phyloP scores from a whole-genome alignment of 2,888 invertebrate genomes.

The Podabrus alpinus region DNA sequence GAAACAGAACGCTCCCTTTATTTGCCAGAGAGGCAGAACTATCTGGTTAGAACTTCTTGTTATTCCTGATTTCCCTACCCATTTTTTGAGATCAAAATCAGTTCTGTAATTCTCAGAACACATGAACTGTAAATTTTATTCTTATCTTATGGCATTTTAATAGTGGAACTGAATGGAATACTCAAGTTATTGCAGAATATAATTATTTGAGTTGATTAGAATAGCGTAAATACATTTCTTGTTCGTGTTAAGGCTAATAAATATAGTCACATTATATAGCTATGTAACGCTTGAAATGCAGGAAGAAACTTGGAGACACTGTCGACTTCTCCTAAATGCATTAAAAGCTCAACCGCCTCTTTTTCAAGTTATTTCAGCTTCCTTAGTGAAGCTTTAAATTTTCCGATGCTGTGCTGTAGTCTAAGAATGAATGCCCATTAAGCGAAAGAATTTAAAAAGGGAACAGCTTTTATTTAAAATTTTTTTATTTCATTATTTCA shows the following conservation, averaged over 20 bases:
- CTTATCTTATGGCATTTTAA: background rate
- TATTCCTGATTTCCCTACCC: background rate
- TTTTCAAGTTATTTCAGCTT: no score
- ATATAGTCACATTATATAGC: background rate
- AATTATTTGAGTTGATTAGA: background rate
- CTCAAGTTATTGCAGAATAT: background rate
- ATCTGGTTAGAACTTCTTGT: background rate
- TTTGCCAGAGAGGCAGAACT: no score
- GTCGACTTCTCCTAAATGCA: background rate
- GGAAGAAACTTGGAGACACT: background rate
- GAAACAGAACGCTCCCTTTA: no score
- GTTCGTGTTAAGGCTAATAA: background rate
- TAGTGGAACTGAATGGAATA: background rate
- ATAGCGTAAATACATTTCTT: background rate
- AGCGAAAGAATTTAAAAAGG: no score
- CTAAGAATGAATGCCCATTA: no score
- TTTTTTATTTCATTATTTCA: no score
- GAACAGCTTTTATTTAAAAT: no score
- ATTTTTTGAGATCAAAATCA: background rate
- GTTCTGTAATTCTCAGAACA: background rate
- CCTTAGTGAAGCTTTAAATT: no score
- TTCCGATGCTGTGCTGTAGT: no score
- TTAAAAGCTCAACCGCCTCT: background rate
- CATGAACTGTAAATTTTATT: background rate
- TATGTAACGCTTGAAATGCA: background rate